Evolutionary conservation across 2,888 invertebrate species (phyloP).

Genomic region (Chymomyza procnemis): DNA sequence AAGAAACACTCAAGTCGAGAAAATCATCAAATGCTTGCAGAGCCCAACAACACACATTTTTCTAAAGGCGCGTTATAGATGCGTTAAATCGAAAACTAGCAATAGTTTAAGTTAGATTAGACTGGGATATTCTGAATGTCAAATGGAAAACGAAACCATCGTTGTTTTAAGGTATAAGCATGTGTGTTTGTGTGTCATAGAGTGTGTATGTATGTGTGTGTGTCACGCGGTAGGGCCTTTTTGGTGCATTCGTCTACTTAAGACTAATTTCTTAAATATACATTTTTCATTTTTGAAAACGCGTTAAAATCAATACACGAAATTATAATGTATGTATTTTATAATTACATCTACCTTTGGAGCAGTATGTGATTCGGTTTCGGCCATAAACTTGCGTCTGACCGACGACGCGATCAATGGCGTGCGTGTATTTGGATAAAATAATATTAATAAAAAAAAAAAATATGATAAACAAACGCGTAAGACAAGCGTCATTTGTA

Average conservation of each 20-base stretch:
- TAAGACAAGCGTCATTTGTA: constrained; percentile 59
- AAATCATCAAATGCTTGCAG: constrained; percentile 50
- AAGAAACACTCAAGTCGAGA: constrained; percentile 10
- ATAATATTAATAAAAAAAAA: constrained; percentile 30
- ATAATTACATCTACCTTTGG: constrained; percentile 73
- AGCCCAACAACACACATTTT: constrained; percentile 31
- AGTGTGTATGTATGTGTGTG: constrained; percentile 17
- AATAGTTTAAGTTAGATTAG: neutral
- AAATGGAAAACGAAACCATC: neutral
- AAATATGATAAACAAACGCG: constrained; percentile 62
- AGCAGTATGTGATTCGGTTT: constrained; percentile 53
- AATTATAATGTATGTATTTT: constrained; percentile 44
- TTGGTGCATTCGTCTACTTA: constrained; percentile 73
- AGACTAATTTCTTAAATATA: constrained; percentile 66
- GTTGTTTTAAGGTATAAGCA: constrained; percentile 22
- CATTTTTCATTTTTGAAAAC: constrained; percentile 57
- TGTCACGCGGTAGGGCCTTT: constrained; percentile 34
- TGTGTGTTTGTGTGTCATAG: constrained; percentile 16
- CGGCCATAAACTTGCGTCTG: constrained; percentile 12
- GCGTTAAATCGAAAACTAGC: neutral
- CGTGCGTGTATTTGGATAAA: constrained; percentile 38
- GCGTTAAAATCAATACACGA: constrained; percentile 57
- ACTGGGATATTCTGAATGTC: neutral
- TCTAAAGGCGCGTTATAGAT: neutral
- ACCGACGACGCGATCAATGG: constrained; percentile 41